Base-by-base conservation (phyloP, 2,888 invertebrate genomes). In the Dioctria rufipes region DNA sequence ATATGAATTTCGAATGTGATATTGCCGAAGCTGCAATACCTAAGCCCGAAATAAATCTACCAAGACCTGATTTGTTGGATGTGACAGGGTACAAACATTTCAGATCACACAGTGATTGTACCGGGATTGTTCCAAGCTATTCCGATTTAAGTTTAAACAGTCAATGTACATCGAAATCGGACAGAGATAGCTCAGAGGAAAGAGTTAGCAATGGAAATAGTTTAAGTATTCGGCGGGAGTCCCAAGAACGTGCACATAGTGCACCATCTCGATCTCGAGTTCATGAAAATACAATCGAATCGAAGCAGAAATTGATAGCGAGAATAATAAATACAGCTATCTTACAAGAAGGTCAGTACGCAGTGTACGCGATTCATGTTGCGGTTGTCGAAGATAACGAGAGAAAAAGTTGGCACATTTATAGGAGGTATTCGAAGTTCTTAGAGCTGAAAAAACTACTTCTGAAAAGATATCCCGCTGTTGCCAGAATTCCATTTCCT, bases 351-450 rank as follows among this genome's bases (percentile, higher is more conserved):
- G 94, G 95, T 86, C 93, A 95, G 0, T 97, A 95, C 87, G 96
- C 96, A 0, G 95, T 97, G 80, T 97, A 97, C 88, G 95, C 96
- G 0, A 93, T 97, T 77, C 93, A 95, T 11, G 96, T 97, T 0
- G 93, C 92, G 2, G 92, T 92, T 82, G 89, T 85, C 85, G 91
- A 93, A 11, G 92, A 92, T 40, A 93, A 93, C 9, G 92, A 91
- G 84, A 91, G 92, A 84, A 95, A 95, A 85, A 92, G 94, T 82
- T 98, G 97, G 96, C 96, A 97, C 86, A 95, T 98, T 81, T 96
- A 97, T 85, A 91, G 98, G 84, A 90, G 98, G 85, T 98, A 98
- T 87, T 97, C 97, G 37, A 98, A 98, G 89, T 98, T 98, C 89
- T 93, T 97, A 86, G 96, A 97, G 86, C 91, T 98, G 25, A 94